These are phyloP conservation scores for Hestina assimilis DNA, from an alignment of 1,140 invertebrate genomes.

Conservation along the genomic window DNA sequence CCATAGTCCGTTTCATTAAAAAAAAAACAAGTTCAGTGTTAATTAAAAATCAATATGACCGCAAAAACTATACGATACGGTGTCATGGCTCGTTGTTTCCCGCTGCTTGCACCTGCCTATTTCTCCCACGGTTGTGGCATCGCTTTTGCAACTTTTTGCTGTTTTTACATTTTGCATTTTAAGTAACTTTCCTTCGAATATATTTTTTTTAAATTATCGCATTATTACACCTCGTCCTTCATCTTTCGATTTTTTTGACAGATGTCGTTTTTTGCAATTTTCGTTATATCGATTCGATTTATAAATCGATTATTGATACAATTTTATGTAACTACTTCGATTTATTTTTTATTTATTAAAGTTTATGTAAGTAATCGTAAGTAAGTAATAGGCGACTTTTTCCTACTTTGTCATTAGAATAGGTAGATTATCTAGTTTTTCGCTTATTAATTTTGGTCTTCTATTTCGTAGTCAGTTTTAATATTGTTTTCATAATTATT, in stretches of 20 bases:
- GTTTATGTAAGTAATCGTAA: too few relatives aligned
- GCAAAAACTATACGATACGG: constrained; percentile 45
- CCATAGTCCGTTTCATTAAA: neutral
- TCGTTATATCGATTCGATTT: too few relatives aligned
- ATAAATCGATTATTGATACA: too few relatives aligned
- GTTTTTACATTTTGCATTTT: constrained; percentile 52
- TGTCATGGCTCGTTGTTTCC: constrained; percentile 38
- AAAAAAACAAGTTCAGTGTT: constrained; percentile 33
- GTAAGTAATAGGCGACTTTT: too few relatives aligned
- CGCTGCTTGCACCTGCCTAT: constrained; percentile 54
- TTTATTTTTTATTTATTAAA: too few relatives aligned
- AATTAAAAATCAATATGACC: constrained; percentile 63
- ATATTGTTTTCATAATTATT: too few relatives aligned
- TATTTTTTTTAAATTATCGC: constrained; percentile 66
- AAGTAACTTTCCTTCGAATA: constrained; percentile 68
- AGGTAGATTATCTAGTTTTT: too few relatives aligned
- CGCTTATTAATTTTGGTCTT: too few relatives aligned
- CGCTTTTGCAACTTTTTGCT: constrained; percentile 44
- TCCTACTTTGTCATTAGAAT: too few relatives aligned
- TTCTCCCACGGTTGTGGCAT: constrained; percentile 67
- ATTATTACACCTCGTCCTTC: constrained; percentile 39
- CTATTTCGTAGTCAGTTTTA: too few relatives aligned
- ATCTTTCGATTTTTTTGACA: constrained; percentile 36
- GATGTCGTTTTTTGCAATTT: constrained; percentile 19
- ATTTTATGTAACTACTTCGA: too few relatives aligned